Evolutionary conservation across 1,140 invertebrate genomes (phyloP), one percentile per base, ranked within the genome.

Genomic region (Oscheius sp.): DNA sequence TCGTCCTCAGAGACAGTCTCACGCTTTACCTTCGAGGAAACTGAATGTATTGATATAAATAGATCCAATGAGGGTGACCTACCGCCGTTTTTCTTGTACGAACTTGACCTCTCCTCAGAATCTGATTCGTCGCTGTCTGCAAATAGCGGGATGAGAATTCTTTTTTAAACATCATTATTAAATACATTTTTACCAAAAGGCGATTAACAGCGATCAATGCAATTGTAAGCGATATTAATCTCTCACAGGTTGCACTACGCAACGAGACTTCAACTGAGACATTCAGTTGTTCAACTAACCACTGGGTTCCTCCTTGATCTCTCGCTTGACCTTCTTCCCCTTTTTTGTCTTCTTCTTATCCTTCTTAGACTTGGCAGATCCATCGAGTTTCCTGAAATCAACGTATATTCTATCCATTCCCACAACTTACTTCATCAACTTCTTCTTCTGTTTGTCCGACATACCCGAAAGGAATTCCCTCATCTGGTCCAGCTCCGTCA

Each of bases 271-370:
- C n/a, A n/a, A n/a, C n/a, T n/a, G n/a, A n/a, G n/a, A n/a, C n/a
- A n/a, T n/a, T n/a, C n/a, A n/a, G n/a, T n/a, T n/a, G n/a, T n/a
- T n/a, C n/a, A n/a, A n/a, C 55, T 7, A 42, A 42, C 10, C 38
- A 42, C 49, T 55, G 23, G 62, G 42, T 55, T 55, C 13, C 61
- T 68, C 36, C 55, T 66, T 73, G 34, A 10, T 31, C 49, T 31
- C 52, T 55, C 42, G 72, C 66, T 18, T 31, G 20, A 23, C 42
- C 58, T 31, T 18, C 13, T 20, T 46, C 29, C 10, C 31, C 49
- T 55, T 75, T 42, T 72, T 73, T n/a, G 35, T 59, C 35, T 75
- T 59, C 42, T 72, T 71, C 35, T 65, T 63, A 7, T 75, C 61
- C 62, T 64, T 52, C 35, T 71, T 55, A 1, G 49, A 29, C 32